Base-by-base conservation (phyloP, 2,797 vertebrate genomes). In the Streptopelia turtur region DNA sequence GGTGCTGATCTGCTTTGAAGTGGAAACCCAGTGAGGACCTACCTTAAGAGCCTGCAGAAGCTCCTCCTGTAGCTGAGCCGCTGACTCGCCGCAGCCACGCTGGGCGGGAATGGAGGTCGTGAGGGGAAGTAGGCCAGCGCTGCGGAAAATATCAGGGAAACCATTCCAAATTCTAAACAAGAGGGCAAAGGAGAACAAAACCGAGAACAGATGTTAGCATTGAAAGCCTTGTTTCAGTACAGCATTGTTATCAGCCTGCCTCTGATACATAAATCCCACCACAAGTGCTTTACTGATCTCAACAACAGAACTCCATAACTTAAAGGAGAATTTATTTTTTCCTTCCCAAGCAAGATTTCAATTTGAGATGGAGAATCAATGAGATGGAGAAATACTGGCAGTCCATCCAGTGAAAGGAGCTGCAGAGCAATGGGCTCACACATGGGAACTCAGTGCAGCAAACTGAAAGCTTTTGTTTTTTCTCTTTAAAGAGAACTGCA, bases 1-100 rank as follows among this genome's bases (percentile, higher is more conserved):
- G 83, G 65, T 87, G 70, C 74, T 71, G 82, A 94, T 77, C 81
- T 87, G 65, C 82, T 83, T 85, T 78, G 89, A 93, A 86, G 47
- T 74, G 35, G 35, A 91, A 93, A 83, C 61, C 33, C 87, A 52
- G 5, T 13, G 57, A 80, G 45, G 70, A 92, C 90, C 95, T 98
- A 99, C 99, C 99, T 99, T 61, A 99, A 98, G 31, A 99, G 98
- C 86, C 98, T 98, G 97, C 99, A 99, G 96, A 99, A 99, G 96
- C 99, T 99, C 97, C 97, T 99, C 91, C 99, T 98, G 96, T 99
- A 99, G 94, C 99, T 98, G 76, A 99, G 98, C 27, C 99, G 98
- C 89, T 99, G 99, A 95, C 99, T 99, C 4, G 99, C 99, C 3
- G 99, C 99, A 25, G 99, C 99, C 82, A 99, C 98, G 2, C 99